Evolutionary conservation across 2,113 vertebrate genomes (phyloP).

Genomic region (Tricholaema leucomelas): DNA sequence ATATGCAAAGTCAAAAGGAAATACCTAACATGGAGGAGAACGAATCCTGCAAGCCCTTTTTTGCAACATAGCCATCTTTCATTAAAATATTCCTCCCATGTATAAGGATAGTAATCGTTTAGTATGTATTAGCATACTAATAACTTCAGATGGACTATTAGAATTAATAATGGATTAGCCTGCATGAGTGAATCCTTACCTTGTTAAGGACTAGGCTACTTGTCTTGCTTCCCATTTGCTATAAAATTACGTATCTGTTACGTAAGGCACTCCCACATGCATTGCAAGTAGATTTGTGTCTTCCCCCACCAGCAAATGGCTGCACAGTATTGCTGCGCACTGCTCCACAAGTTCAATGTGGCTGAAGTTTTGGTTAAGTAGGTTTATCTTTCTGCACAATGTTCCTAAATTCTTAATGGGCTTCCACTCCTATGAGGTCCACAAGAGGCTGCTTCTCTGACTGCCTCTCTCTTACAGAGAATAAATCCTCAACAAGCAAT

Average conservation of each 20-base stretch:
- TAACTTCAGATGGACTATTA: constrained; percentile 33
- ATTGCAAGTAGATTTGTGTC: neutral
- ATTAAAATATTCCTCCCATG: neutral
- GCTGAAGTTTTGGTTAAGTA: neutral
- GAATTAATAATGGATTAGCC: constrained; percentile 37
- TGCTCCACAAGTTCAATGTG: neutral
- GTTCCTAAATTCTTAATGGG: neutral
- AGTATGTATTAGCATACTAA: constrained; percentile 42
- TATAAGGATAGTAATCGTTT: constrained; percentile 14
- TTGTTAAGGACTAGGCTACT: neutral
- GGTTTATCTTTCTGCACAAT: neutral
- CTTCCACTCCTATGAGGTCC: neutral
- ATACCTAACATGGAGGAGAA: neutral
- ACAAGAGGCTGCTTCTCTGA: neutral
- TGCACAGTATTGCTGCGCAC: neutral
- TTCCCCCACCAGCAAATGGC: neutral
- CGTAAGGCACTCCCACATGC: neutral
- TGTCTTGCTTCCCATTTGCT: neutral
- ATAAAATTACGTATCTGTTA: neutral
- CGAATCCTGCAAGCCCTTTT: neutral
- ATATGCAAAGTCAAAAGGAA: neutral
- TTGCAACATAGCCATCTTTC: neutral
- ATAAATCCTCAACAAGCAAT: neutral
- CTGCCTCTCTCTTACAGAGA: neutral
- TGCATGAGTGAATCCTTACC: neutral